These are phyloP conservation scores for Prionchulus punctatus DNA, from an alignment of 2,888 invertebrate genomes.

Conservation along the genomic window DNA sequence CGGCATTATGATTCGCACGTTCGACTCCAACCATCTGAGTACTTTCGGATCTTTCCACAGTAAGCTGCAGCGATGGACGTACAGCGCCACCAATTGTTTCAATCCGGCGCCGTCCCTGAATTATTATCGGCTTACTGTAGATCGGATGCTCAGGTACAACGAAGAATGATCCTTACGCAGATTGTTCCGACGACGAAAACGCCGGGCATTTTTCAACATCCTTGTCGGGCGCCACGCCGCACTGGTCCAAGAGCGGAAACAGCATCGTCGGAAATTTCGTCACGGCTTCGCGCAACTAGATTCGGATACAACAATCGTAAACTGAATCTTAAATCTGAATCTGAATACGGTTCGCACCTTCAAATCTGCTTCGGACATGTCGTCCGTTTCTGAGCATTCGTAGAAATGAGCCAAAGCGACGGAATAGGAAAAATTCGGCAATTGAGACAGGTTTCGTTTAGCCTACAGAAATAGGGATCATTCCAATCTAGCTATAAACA, in stretches of 20 bases:
- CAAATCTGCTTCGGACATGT: conserved; percentile 19
- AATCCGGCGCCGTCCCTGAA: conserved; percentile 46
- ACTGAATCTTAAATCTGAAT: not conserved
- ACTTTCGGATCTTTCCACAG: conserved; percentile 62
- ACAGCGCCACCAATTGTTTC: conserved; percentile 53
- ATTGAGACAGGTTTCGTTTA: conserved; percentile 52
- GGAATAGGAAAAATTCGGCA: conserved; percentile 75
- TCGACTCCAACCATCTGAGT: conserved; percentile 57
- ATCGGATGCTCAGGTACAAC: not conserved
- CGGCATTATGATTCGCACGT: conserved; percentile 49
- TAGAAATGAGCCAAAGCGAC: conserved; percentile 54
- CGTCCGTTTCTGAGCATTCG: conserved; percentile 21
- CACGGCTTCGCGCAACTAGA: conserved; percentile 52
- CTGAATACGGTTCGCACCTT: conserved; percentile 19
- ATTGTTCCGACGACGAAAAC: not conserved
- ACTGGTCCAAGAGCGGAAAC: conserved; percentile 54
- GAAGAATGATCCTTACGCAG: not conserved
- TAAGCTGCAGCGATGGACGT: conserved; percentile 53
- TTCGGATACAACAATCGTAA: conserved; percentile 8
- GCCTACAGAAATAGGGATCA: conserved; percentile 20
- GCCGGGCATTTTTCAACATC: conserved; percentile 36
- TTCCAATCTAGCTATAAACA: not conserved
- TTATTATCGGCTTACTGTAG: conserved; percentile 16
- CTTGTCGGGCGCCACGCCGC: conserved; percentile 53
- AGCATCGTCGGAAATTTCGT: conserved; percentile 65